Evolutionary conservation across 2,888 invertebrate species (phyloP), one percentile per base, ranked within the genome.

Genomic region (Diarsia rubi): DNA sequence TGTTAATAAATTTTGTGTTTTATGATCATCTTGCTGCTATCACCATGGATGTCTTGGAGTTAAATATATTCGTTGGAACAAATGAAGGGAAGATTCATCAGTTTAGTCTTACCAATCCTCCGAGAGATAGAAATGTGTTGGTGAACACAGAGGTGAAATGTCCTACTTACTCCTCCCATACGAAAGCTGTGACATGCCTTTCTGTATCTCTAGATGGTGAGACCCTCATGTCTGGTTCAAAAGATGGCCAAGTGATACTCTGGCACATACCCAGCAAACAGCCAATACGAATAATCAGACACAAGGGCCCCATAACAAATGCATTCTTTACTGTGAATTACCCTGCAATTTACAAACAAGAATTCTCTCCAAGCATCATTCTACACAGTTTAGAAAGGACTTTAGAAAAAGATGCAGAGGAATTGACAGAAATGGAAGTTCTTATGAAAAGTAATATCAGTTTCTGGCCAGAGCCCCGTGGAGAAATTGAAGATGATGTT

Each of bases 221-320:
- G 60, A 97, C 97, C 21, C 92, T 99, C 42, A 96, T 98, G 72
- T 98, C 99, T 0, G 99, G 98, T 0, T 98, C 98, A 0, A 97
- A 97, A 79, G 98, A 98, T 94, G 97, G 97, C 67, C 97, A 97
- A 77, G 98, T 98, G 0, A 97, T 98, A 83, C 90, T 99, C 37
- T 99, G 99, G 99, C 98, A 99, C 86, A 97, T 98, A 73, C 94
- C 95, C 11, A 98, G 98, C 91, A 97, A 97, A 76, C 98, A 99
- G 91, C 97, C 98, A 67, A 92, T 98, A 6, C 97, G 98, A 85
- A 97, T 97, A 66, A 95, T 98, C 83, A 93, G 97, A 59, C 98
- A 98, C 85, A 98, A 98, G 93, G 98, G 98, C n/a, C 92, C 97
- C 0, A 95, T 98, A 1, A 98, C 97, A 1, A 98, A 98, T 93